Percentiles rank a stretch among this genome's conserved stretches.
Evolutionary conservation across 2,888 invertebrate species (phyloP).

Genomic region (Dione juno): DNA sequence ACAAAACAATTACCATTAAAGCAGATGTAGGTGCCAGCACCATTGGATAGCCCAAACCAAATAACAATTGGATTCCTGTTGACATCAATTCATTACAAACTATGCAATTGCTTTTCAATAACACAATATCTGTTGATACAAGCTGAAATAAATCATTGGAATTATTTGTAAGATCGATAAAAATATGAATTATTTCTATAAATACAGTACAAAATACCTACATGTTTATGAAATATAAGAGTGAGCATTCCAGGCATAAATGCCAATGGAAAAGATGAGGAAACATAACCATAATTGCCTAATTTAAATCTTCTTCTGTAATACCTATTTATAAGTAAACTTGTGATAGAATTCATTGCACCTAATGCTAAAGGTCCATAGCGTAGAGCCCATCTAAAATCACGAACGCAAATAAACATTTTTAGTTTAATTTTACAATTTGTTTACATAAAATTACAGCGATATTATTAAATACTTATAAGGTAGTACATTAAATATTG

Average conservation of each 20-base stretch:
- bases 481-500: neutral
- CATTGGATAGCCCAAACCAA: constrained; percentile 85
- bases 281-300: constrained; percentile 80
- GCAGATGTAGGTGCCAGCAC: constrained; percentile 83
- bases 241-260: constrained; percentile 84
- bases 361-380: constrained; percentile 81
- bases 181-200: neutral
- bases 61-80: constrained; percentile 76
- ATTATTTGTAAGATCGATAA: neutral
- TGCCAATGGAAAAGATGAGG: constrained; percentile 85
- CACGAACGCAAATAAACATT: too few relatives aligned
- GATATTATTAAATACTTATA: neutral
- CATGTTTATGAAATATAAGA: constrained; percentile 82
- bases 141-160: constrained; percentile 64
- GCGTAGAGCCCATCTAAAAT: constrained; percentile 76
- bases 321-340: constrained; percentile 84
- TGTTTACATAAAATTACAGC: too few relatives aligned
- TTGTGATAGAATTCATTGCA: constrained; percentile 77
- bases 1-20: constrained; percentile 78
- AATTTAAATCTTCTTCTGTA: constrained; percentile 86
- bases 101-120: constrained; percentile 85
- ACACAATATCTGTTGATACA: constrained; percentile 81
- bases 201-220: constrained; percentile 56
- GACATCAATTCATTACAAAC: constrained; percentile 86
- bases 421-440: too few relatives aligned